Conservation (phyloP, 64 coral and sea anemone species). For the Actinia tenebrosa region DNA sequence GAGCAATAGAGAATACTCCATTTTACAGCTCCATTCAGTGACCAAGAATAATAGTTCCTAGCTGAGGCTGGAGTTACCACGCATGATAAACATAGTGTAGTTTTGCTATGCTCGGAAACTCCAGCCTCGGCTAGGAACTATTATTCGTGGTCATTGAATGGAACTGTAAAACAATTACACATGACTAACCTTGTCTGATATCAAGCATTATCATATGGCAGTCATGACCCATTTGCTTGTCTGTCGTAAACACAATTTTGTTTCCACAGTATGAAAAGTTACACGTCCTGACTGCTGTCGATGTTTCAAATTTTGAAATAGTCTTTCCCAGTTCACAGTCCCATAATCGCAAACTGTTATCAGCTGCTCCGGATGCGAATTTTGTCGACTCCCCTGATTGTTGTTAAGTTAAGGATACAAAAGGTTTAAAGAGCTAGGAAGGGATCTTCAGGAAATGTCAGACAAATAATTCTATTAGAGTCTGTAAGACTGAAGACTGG, state of each 20-base stretch:
- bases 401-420: constrained; percentile 42
- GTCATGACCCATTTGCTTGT: constrained; percentile 94
- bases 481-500: no score
- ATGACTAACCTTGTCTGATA: constrained; percentile 76
- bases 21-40: no score
- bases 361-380: constrained; percentile 92
- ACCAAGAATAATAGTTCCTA: no score
- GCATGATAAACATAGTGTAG: no score
- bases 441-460: no score
- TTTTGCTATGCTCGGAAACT: no score
- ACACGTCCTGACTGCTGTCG: constrained; percentile 88
- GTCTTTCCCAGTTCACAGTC: constrained; percentile 93
- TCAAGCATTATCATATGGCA: constrained; percentile 81
- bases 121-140: no score
- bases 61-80: no score
- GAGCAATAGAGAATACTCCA: no score
- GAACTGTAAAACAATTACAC: background rate
- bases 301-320: constrained; percentile 87
- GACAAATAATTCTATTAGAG: no score
- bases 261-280: constrained; percentile 94
- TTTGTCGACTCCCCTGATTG: constrained; percentile 70
- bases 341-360: constrained; percentile 93
- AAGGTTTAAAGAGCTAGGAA: no score
- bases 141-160: no score
- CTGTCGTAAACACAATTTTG: constrained; percentile 89